Base-by-base conservation (phyloP, 2,888 invertebrate species). In the Eilema depressum region DNA sequence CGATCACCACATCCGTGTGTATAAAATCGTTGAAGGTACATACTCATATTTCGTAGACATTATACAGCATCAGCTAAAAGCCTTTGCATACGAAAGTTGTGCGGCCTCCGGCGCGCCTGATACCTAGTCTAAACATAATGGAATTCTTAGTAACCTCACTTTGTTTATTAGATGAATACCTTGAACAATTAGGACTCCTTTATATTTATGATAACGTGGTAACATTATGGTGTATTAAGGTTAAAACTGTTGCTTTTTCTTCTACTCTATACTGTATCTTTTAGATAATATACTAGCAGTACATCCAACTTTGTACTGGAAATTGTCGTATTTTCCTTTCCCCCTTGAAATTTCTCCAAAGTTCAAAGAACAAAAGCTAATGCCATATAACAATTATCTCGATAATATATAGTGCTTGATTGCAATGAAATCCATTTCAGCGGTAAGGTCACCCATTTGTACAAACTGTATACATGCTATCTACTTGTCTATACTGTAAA, bases 11-110 rank as follows among this genome's bases (percentile, higher is more conserved):
- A 33, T 8, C 83, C 59, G 82, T 87, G 64, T 83, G 80, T 86
- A 75, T 74, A 62, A 60, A 56, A 66, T 37, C 23, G 59, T 53
- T 53, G 63, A 69, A 82, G 80, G 79, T 81, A 83, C 78, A 69
- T 75, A 77, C 74, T 84, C 82, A 86, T 87, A 87, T 87, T 87
- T 86, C 78, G 81, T 79, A 80, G 69, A 81, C 81, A 87, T 87
- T 86, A 88, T 82, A 82, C 83, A 83, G 83, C 86, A 86, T 85
- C 77, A 75, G 80, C 87, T 88, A 87, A 88, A 88, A 89, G 88
- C 86, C 83, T 85, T 85, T 86, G 87, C 85, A 86, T 87, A 85
- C 83, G 83, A 85, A 88, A 89, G 81, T 88, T 84, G 78, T 80
- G 77, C 75, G 79, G 75, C 81, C 67, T 33, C 70, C 66, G 65